These are phyloP conservation scores for Thecocarcelia acutangulata DNA, from an alignment of 2,888 invertebrate species.

Conservation along the genomic window DNA sequence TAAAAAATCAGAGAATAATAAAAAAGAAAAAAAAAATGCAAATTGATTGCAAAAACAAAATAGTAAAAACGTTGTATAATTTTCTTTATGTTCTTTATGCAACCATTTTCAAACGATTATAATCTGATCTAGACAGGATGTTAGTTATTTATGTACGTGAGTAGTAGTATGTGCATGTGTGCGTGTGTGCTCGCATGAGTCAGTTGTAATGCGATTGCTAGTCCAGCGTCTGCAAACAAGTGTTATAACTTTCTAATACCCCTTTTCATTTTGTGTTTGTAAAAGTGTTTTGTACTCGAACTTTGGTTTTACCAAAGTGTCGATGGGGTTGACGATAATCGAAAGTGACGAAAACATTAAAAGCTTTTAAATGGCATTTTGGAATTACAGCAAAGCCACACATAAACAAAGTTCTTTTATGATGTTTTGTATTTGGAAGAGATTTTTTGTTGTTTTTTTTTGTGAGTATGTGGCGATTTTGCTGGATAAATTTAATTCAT, in stretches of 20 bases:
- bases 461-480: no score
- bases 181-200: neutral
- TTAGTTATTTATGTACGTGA: slow-evolving; percentile 22
- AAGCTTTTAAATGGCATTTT: slow-evolving; percentile 66
- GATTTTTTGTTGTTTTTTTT: no score
- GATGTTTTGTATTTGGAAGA: no score
- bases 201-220: neutral
- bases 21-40: neutral
- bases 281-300: slow-evolving; percentile 15
- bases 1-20: neutral
- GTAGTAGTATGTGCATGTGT: neutral
- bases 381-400: slow-evolving; percentile 18
- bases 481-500: no score
- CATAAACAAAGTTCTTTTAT: neutral
- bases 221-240: slow-evolving; percentile 21
- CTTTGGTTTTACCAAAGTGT: slow-evolving; percentile 42
- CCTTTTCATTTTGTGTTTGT: neutral
- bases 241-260: slow-evolving; percentile 18
- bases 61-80: slow-evolving; percentile 33
- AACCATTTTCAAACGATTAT: slow-evolving; percentile 59
- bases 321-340: slow-evolving; percentile 60
- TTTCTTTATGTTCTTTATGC: slow-evolving; percentile 43
- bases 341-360: slow-evolving; percentile 69
- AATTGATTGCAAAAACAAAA: slow-evolving; percentile 20
- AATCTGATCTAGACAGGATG: slow-evolving; percentile 69